These are phyloP conservation scores for Pleuronectes platessa DNA, from an alignment of 2,113 vertebrate species.

Conservation along the genomic window DNA sequence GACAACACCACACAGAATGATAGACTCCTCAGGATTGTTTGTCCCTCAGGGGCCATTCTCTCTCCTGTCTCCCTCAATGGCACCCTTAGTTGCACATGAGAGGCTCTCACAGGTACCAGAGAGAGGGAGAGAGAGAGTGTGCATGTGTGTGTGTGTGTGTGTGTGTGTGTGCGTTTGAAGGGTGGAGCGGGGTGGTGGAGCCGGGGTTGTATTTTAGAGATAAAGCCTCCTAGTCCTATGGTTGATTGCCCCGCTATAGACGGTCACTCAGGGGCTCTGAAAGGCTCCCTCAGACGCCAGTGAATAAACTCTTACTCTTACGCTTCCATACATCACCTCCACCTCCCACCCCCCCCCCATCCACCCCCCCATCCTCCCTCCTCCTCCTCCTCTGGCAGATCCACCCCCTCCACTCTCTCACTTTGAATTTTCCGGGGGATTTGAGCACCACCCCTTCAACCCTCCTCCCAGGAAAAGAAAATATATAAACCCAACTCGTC, in stretches of 20 bases:
- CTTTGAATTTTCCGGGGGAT: constrained; percentile 93
- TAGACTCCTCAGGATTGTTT: constrained; percentile 98
- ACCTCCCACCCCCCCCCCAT: constrained; percentile 76
- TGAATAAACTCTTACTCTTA: constrained; percentile 96
- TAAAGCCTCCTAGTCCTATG: constrained; percentile 95
- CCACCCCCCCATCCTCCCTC: constrained; percentile 12
- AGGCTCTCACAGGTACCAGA: constrained; percentile 78
- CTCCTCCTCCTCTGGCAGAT: constrained; percentile 69
- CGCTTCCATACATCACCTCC: constrained; percentile 92
- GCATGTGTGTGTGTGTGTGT: constrained; percentile 39
- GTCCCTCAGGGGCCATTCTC: constrained; percentile 89
- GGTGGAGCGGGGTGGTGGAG: constrained; percentile 61
- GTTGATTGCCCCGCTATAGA: constrained; percentile 98
- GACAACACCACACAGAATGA: constrained; percentile 99
- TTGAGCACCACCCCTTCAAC: constrained; percentile 88
- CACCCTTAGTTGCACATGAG: constrained; percentile 94
- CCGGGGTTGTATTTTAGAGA: constrained; percentile 89
- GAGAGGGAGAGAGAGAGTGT: constrained; percentile 41
- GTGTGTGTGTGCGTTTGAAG: constrained; percentile 50
- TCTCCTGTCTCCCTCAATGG: constrained; percentile 88
- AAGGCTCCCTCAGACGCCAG: constrained; percentile 92
- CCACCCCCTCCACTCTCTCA: constrained; percentile 64
- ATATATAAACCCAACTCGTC: constrained; percentile 2
- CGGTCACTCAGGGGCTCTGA: constrained; percentile 93
- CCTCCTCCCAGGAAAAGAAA: constrained; percentile 22